phyloP scores from a whole-genome alignment of 1,140 invertebrate genomes.

The Bombus sibiricus region DNA sequence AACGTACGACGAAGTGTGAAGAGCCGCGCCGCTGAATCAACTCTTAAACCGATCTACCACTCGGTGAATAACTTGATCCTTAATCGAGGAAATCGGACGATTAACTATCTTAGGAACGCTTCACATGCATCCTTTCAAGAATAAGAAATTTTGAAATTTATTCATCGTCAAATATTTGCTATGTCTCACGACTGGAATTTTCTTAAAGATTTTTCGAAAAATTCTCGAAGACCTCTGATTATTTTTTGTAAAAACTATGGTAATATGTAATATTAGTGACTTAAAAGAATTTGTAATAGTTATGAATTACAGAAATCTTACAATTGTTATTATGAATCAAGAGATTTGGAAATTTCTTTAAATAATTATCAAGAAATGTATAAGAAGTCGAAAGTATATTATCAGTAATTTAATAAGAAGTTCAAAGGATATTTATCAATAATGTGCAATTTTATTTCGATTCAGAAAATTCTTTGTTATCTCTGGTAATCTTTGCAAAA shows the following conservation, averaged over 20 bases:
- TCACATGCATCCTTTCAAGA: neutral
- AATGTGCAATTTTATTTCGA: no score
- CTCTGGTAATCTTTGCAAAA: no score
- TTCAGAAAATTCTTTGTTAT: no score
- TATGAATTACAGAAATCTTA: neutral
- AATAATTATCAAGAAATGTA: no score
- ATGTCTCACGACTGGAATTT: neutral
- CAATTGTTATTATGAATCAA: neutral
- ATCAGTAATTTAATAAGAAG: no score
- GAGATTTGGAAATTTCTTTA: no score
- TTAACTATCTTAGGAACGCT: neutral
- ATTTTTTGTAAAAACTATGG: no score
- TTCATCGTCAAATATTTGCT: neutral
- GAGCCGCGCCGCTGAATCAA: slow-evolving; percentile 20
- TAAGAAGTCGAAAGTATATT: no score
- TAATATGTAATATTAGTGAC: no score
- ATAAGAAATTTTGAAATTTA: neutral
- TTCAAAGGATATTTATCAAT: no score
- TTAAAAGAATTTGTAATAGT: neutral
- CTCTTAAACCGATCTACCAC: slow-evolving; percentile 27
- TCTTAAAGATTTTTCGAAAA: neutral
- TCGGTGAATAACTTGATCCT: neutral
- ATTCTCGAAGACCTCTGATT: neutral
- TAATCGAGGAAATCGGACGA: neutral
- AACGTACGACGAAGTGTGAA: slow-evolving; percentile 10